These are phyloP conservation scores for Ctenomys sociabilis DNA, from an alignment of 2,113 vertebrate species.

Conservation along the genomic window DNA sequence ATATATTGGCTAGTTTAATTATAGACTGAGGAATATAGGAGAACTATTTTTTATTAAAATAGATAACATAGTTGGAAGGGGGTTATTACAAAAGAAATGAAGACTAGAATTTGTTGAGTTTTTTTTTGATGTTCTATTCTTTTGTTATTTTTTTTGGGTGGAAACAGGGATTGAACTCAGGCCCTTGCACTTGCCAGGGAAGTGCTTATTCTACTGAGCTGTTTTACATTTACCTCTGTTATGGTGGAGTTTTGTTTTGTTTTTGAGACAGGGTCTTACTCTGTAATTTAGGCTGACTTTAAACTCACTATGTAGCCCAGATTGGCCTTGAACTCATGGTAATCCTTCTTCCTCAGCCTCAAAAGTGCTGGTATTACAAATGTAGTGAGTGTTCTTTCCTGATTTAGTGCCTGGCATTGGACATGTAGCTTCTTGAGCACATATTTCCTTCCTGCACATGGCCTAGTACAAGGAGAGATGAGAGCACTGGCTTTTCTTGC, in stretches of 20 bases:
- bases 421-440: neutral
- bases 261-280: neutral
- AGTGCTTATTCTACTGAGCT: neutral
- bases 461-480: neutral
- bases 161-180: no score
- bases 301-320: neutral
- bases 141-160: no score
- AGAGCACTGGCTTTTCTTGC: neutral
- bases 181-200: no score
- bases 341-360: neutral
- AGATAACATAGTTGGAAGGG: neutral
- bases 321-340: neutral
- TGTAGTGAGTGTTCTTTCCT: neutral
- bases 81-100: neutral
- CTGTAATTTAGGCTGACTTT: neutral
- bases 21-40: constrained; percentile 7
- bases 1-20: neutral
- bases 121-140: no score
- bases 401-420: neutral
- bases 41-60: constrained; percentile 24
- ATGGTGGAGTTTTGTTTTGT: neutral
- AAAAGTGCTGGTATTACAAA: neutral
- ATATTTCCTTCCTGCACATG: neutral
- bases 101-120: neutral
- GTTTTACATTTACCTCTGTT: neutral